Evolutionary conservation across 2,888 invertebrate species (phyloP), one percentile per base, ranked within the genome.

Genomic region (Noctua pronuba): DNA sequence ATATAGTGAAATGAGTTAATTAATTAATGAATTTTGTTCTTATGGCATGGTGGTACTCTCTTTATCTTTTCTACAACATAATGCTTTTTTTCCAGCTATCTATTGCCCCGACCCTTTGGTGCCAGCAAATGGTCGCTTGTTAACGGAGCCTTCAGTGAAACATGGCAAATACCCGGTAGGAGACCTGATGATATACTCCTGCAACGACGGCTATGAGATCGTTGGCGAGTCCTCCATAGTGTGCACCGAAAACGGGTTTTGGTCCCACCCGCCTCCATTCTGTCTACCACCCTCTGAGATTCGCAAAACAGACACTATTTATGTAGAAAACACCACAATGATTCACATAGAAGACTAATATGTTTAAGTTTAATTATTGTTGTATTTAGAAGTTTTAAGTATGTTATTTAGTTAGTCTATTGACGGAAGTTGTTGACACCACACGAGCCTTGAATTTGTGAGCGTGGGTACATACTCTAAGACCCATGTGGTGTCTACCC

Each of bases 241-340:
- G 67, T 99, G 99, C 95, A 98, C 98, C 11, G 99, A 99, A 93
- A 98, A 98, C 82, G 99, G 98, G 68, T 98, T 98, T 92, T 99
- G 99, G 99, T 98, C 98, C 3, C 98, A 98, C 93, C 98, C 98
- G 38, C 98, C 98, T 21, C 99, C 99, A 69, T 98, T 98, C 92
- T 99, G 99, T 97, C 89, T 96, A 3, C 93, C 92, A 0, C 95
- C 95, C 0, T 93, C 95, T 0, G 93, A 95, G 58, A 91, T 94
- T 21, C 89, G 91, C 13, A 94, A 94, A 80, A 82, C 94, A 0
- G 96, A 96, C 73, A 96, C 95, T 0, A 96, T 96, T 58, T 94
- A 92, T 66, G 90, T 95, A 65, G 96, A 95, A 71, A 96, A 96
- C 67, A 95, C 95, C 0, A 96, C 96, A 0, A 85, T 96, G 31